Base-by-base conservation (phyloP, 2,888 invertebrate genomes). In the Calephelis perditalis region DNA sequence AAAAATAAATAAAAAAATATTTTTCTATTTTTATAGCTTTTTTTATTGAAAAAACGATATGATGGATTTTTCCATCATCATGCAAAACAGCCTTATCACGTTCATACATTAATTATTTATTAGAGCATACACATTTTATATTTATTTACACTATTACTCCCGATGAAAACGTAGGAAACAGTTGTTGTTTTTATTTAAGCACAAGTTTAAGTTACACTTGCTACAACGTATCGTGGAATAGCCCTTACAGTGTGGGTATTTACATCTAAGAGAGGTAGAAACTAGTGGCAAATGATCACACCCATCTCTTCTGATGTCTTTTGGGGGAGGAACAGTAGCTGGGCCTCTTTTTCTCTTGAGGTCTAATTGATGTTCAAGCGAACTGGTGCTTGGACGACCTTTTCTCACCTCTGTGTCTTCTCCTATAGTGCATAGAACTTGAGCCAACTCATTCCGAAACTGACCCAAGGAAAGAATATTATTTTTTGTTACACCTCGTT, bases 221-320 rank as follows among this genome's bases (percentile, higher is more conserved):
- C 2, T 70, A 68, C 73, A 76, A 47, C 69, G 69, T 59, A 75
- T 75, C 74, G 75, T 76, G 65, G 73, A 75, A 73, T 76, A 75
- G 60, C 73, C 75, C 72, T 74, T 76, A 62, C 74, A 75, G 73
- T 77, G 72, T 49, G 73, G 75, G 69, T 47, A 74, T 75, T 77
- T 75, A 71, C 75, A 74, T 70, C 71, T 69, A 67, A 76, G 73
- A 71, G 73, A 72, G 68, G 71, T 71, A 72, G 73, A 73, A 66
- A 75, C 73, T 75, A 60, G 71, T 74, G 73, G 74, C 75, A 74
- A 77, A 74, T 77, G 74, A 68, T 75, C 75, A 74, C 68, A 9
- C 70, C 72, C 73, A 77, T 76, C 76, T 70, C 66, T 75, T 62
- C 74, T 74, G 71, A 77, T 70, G 70, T 76, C 74, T 74, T 76